These are phyloP conservation scores for Alouatta palliata DNA, from an alignment of 2,113 vertebrate species.

Conservation along the genomic window DNA sequence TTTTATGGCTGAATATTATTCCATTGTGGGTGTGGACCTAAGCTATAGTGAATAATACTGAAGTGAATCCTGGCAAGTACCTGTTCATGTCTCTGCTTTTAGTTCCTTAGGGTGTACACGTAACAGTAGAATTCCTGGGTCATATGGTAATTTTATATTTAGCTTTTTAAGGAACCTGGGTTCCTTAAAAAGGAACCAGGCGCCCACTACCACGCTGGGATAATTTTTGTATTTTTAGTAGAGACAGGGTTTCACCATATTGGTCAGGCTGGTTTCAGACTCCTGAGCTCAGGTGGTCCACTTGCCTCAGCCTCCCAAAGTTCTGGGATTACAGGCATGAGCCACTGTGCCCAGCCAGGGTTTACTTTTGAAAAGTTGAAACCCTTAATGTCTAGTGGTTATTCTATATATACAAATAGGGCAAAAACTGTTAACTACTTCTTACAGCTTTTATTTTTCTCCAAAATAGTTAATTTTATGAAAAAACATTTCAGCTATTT, in stretches of 20 bases:
- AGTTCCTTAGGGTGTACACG: neutral
- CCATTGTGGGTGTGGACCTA: neutral
- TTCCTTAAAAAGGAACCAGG: too few relatives aligned
- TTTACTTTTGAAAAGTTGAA: neutral
- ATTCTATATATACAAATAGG: neutral
- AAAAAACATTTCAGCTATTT: neutral
- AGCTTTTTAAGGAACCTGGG: neutral
- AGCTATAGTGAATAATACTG: neutral
- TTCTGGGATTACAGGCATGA: too few relatives aligned
- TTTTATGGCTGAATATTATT: neutral
- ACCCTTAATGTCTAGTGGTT: neutral
- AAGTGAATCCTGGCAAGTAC: neutral
- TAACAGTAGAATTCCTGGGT: neutral
- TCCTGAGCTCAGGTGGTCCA: too few relatives aligned
- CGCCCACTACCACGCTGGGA: too few relatives aligned
- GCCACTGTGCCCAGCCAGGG: too few relatives aligned
- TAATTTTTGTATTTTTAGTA: too few relatives aligned
- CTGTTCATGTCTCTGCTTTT: neutral
- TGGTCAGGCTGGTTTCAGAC: too few relatives aligned
- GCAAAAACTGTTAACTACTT: neutral
- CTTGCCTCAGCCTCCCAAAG: too few relatives aligned
- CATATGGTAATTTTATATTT: neutral
- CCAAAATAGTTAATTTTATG: neutral
- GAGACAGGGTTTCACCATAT: too few relatives aligned
- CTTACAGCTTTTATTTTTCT: neutral